Evolutionary conservation across 2,113 vertebrate genomes (phyloP).

Genomic region (Platysteira castanea): DNA sequence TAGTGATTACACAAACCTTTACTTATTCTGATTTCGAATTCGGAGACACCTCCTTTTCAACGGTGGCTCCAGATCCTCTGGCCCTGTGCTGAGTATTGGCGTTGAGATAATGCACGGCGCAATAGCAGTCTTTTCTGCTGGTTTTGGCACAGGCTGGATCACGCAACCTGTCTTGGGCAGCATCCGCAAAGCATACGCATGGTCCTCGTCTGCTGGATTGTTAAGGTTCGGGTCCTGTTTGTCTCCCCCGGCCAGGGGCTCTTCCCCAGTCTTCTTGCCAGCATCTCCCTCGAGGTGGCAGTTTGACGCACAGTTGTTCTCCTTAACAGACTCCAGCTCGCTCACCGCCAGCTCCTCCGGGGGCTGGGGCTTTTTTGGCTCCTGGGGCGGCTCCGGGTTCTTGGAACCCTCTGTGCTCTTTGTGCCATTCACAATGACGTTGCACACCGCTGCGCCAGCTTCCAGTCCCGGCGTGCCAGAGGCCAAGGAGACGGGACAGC

Average conservation of each 20-base stretch:
- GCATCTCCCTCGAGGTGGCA: constrained; percentile 83
- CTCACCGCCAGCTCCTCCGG: constrained; percentile 77
- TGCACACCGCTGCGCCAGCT: constrained; percentile 82
- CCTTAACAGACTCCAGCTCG: constrained; percentile 95
- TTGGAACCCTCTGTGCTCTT: constrained; percentile 75
- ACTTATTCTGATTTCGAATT: constrained; percentile 99
- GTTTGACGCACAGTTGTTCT: constrained; percentile 90
- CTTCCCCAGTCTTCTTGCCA: constrained; percentile 80
- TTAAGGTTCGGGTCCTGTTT: constrained; percentile 87
- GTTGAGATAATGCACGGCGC: constrained; percentile 89
- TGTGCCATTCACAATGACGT: constrained; percentile 96
- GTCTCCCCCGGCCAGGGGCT: constrained; percentile 81
- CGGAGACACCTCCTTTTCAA: constrained; percentile 99
- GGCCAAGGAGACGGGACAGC: constrained; percentile 71
- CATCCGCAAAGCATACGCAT: constrained; percentile 91
- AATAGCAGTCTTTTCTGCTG: constrained; percentile 88
- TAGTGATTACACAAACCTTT: constrained; percentile 82
- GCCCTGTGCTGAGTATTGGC: constrained; percentile 85
- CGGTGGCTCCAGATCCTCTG: constrained; percentile 93
- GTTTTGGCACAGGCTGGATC: constrained; percentile 99
- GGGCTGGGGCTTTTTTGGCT: constrained; percentile 67
- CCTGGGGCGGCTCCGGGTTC: constrained; percentile 62
- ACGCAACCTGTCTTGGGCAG: constrained; percentile 94
- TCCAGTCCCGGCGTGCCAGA: constrained; percentile 72
- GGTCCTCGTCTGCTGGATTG: constrained; percentile 91